phyloP scores from a whole-genome alignment of 2,888 invertebrate genomes.

The Acrocera orbiculus region DNA sequence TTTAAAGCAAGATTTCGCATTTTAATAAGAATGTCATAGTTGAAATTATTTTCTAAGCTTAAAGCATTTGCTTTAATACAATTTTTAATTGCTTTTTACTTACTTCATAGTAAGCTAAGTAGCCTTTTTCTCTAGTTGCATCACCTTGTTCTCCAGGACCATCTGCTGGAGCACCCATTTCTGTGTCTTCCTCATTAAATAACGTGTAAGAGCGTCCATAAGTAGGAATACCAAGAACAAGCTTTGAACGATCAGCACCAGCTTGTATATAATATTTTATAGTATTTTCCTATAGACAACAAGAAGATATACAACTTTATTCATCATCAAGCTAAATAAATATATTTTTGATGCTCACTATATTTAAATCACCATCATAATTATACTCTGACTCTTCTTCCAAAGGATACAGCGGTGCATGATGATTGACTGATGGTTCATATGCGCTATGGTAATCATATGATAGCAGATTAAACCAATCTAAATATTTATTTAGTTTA shows the following conservation, averaged over 20 bases:
- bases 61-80: too few relatives aligned
- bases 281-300: slow-evolving; percentile 51
- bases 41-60: too few relatives aligned
- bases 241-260: slow-evolving; percentile 62
- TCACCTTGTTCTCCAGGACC: slow-evolving; percentile 84
- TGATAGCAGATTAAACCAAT: slow-evolving; percentile 81
- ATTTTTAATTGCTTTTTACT: slow-evolving; percentile 10
- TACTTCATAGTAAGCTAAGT: slow-evolving; percentile 83
- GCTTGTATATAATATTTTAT: slow-evolving; percentile 63
- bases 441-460: slow-evolving; percentile 89
- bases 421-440: slow-evolving; percentile 81
- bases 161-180: slow-evolving; percentile 75
- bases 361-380: slow-evolving; percentile 70
- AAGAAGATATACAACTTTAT: not conserved
- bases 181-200: slow-evolving; percentile 66
- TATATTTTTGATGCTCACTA: slow-evolving; percentile 67
- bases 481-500: slow-evolving; percentile 69
- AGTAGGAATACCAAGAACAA: slow-evolving; percentile 74
- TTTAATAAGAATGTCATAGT: too few relatives aligned
- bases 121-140: slow-evolving; percentile 82
- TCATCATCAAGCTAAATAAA: too few relatives aligned
- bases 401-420: slow-evolving; percentile 65
- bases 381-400: slow-evolving; percentile 74
- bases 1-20: too few relatives aligned
- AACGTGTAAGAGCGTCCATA: slow-evolving; percentile 82